These are phyloP conservation scores for Scomber japonicus DNA, from an alignment of 2,113 vertebrate genomes.

Conservation along the genomic window DNA sequence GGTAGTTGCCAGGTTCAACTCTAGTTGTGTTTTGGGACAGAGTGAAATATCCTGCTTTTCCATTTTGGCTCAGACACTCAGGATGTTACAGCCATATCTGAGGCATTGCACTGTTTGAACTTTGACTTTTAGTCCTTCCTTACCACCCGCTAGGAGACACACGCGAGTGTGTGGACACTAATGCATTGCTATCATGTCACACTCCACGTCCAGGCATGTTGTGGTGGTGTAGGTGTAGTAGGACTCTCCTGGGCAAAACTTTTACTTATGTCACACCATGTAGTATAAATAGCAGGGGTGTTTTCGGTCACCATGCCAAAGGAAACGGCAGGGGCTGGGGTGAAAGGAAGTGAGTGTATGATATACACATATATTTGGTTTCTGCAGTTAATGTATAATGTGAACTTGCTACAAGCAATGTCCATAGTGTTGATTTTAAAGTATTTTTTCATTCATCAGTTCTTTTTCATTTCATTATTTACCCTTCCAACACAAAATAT, in stretches of 20 bases:
- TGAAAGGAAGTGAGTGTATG: conserved; percentile 2
- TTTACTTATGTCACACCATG: not conserved
- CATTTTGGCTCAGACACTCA: not conserved
- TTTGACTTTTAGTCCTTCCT: not conserved
- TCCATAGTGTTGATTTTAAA: no score
- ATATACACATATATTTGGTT: not conserved
- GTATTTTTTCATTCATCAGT: no score
- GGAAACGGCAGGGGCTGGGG: conserved; percentile 1
- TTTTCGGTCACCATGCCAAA: conserved; percentile 14
- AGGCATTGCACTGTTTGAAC: conserved; percentile 7
- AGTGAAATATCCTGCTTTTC: conserved; percentile 19
- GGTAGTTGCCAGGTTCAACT: conserved; percentile 1
- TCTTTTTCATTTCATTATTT: no score
- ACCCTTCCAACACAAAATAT: no score
- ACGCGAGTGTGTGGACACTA: not conserved
- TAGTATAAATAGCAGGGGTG: conserved; percentile 14
- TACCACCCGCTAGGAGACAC: not conserved
- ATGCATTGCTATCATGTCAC: not conserved
- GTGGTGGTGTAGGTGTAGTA: not conserved
- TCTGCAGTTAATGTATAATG: no score
- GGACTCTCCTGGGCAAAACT: not conserved
- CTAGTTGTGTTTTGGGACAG: not conserved
- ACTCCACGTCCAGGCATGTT: not conserved
- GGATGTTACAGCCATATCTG: not conserved
- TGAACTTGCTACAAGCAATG: no score